phyloP scores from a whole-genome alignment of 2,113 vertebrate genomes.

The Picathartes gymnocephalus region DNA sequence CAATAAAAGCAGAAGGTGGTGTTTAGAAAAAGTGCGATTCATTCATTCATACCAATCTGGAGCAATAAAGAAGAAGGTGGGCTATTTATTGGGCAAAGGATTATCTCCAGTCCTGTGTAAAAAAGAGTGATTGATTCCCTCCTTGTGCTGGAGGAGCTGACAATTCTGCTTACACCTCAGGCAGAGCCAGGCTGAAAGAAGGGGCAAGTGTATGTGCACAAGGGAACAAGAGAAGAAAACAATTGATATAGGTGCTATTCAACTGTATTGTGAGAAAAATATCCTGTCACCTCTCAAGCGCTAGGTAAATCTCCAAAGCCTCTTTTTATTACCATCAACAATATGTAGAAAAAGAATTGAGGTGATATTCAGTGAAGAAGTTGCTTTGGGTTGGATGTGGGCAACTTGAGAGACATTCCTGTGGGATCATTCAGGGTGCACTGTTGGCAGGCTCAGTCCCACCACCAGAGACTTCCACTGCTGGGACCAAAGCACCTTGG shows the following conservation, averaged over 20 bases:
- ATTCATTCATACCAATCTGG: neutral
- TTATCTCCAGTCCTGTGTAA: neutral
- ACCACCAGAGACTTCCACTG: no score
- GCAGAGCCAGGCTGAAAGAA: neutral
- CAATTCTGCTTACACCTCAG: neutral
- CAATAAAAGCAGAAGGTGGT: neutral
- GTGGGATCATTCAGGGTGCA: neutral
- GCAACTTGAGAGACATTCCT: neutral
- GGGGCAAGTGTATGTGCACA: neutral
- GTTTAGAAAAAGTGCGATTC: neutral
- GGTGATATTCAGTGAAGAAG: neutral
- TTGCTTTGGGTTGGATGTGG: neutral
- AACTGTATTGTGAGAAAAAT: neutral
- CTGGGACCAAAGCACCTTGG: fast-evolving
- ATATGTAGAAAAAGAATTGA: neutral
- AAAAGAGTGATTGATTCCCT: neutral
- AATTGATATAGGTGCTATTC: neutral
- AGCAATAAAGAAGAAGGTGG: neutral
- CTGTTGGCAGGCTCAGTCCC: neutral
- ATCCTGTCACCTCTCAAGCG: neutral
- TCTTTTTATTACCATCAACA: neutral
- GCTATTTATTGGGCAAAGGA: neutral
- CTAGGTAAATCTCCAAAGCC: neutral
- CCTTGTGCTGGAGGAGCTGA: neutral
- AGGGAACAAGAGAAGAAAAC: neutral